Evolutionary conservation across 2,113 vertebrate genomes (phyloP), one percentile per base, ranked within the genome.

Genomic region (Oophaga pumilio): DNA sequence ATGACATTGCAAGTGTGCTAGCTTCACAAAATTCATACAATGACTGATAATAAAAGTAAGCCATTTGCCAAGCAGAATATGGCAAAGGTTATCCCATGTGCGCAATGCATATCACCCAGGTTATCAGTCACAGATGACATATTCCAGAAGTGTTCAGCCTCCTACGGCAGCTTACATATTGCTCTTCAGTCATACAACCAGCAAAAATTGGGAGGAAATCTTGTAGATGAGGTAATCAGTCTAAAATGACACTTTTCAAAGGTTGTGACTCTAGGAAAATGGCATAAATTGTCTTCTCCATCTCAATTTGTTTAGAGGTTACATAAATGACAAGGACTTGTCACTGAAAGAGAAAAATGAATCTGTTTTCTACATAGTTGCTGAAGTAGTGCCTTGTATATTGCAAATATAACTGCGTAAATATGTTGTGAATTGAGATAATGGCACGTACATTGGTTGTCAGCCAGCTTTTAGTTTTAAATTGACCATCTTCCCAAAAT

Each of bases 41-140:
- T 87, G 64, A 82, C 78, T 82, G 6, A 76, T 87, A 76, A 74
- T 81, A 87, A 87, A 82, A 78, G 78, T 60, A 43, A 60, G 53
- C 85, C 77, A 62, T 87, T 87, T 82, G 86, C 53, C 78, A 82
- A 82, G 43, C n/a, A 87, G 79, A n/a, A 82, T 82, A 82, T 74
- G 68, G 33, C 86, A 82, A 87, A 82, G 86, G 86, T 87, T 87
- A 74, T 87, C 53, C 69, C 64, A 68, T 28, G 71, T 26, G 43
- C 74, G 57, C 57, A 82, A 74, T 82, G 56, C 68, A 82, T 87
- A 87, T 82, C 50, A 76, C 50, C 26, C 68, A 28, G 79, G 86
- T 82, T 76, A 82, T 87, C 77, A 82, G 78, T 87, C 86, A 87
- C 77, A 87, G 33, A 87, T 87, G 78, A 87, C 69, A 86, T 86